Evolutionary conservation across 2,113 vertebrate species (phyloP), one percentile per base, ranked within the genome.

Genomic region (Riparia riparia): DNA sequence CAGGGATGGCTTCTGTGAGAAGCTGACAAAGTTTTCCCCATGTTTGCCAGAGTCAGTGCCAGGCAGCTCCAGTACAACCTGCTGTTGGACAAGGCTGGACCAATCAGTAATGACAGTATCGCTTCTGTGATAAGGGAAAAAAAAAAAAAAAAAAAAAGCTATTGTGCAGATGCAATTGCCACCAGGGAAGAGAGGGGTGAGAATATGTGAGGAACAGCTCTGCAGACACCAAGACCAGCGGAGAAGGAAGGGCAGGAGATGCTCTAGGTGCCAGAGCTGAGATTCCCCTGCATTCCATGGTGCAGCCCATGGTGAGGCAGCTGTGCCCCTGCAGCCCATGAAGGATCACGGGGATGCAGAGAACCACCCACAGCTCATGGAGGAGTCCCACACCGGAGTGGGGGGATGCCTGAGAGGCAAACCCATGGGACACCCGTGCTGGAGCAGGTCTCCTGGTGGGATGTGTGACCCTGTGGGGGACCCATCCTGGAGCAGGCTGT

Each of bases 371-470:
- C 7, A 61, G 22, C 4, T 26, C 1, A 0, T 25, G 19, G 24
- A 79, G 16, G 56, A 79, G 19, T 3, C 5, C 28, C n/a, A 22
- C 0, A 0, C 9, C 0, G 0, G 29, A 63, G 56, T 29, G 47
- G 15, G 10, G n/a, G n/a, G 42, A 54, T 41, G 19, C 19, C 49
- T 78, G 24, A 63, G 41, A 70, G 13, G n/a, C 14, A 13, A 78
- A 29, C 15, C 19, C n/a, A 11, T 11, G n/a, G 56, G 24, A 54
- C 17, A 28, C 21, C 17, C 50, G 34, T 8, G 2, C 29, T 49
- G 16, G 20, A 76, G 13, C 20, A 76, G 34, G 7, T 49, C 4
- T 57, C 34, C 21, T 60, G 26, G 14, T 12, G 17, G 73, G 14
- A 17, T 1, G 0, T 45, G 45, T 45, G 39, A 53, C 15, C 18